Percentiles rank a stretch among this genome's conserved stretches.
phyloP scores from a whole-genome alignment of 1,140 invertebrate genomes.

The Heliconius melpomene region DNA sequence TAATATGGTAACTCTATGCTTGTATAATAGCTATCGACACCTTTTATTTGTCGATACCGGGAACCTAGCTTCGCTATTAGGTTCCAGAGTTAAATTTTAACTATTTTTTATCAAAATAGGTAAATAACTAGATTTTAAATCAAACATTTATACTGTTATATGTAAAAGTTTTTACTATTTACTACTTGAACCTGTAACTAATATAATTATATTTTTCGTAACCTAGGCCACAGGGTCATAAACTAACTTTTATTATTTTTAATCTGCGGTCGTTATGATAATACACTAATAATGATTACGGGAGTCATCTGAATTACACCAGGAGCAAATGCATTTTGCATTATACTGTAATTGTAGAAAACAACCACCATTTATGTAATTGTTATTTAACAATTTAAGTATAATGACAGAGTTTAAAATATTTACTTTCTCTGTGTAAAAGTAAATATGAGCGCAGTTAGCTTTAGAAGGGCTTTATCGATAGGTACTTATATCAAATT shows the following conservation, averaged over 20 bases:
- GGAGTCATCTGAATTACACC: neutral
- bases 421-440: neutral
- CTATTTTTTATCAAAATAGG: too few species aligned
- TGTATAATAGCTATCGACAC: neutral
- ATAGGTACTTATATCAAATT: neutral
- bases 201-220: too few species aligned
- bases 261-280: neutral
- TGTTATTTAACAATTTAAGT: neutral
- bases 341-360: neutral
- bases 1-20: neutral
- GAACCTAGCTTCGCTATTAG: too few species aligned
- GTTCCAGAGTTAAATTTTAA: too few species aligned
- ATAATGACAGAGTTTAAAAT: neutral
- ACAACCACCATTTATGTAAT: neutral
- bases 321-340: neutral
- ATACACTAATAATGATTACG: neutral
- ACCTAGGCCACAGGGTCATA: neutral
- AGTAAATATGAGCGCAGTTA: neutral
- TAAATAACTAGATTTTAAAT: too few species aligned
- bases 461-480: neutral
- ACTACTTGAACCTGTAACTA: too few species aligned
- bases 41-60: neutral
- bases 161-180: too few species aligned
- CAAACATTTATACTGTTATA: too few species aligned
- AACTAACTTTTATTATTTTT: neutral